These are phyloP conservation scores for Drosophila murphyi DNA, from an alignment of 1,140 invertebrate species.

Conservation along the genomic window DNA sequence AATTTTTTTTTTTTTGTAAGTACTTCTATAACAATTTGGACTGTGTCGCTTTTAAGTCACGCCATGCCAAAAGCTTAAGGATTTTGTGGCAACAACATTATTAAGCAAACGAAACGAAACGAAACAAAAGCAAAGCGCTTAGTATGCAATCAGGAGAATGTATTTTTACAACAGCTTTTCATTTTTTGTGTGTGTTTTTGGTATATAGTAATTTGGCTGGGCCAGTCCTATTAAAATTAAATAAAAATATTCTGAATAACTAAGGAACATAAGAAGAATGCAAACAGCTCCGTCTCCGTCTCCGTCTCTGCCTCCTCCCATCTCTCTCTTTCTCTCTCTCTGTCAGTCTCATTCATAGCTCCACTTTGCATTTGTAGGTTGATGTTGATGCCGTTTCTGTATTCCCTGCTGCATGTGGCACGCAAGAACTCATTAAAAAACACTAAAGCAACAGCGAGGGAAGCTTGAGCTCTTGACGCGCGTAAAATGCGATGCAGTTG, in stretches of 20 bases:
- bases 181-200: background rate
- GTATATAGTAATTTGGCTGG: constrained; percentile 14
- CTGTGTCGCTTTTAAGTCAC: constrained; percentile 32
- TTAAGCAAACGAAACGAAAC: constrained; percentile 50
- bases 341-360: background rate
- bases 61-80: constrained; percentile 47
- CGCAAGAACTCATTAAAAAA: constrained; percentile 76
- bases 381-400: constrained; percentile 20
- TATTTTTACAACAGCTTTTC: constrained; percentile 31
- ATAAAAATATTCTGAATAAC: constrained; percentile 16
- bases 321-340: background rate
- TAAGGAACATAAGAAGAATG: background rate
- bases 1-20: no score
- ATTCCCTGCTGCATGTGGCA: constrained; percentile 73
- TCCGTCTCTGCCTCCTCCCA: background rate
- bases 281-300: background rate
- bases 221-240: constrained; percentile 12
- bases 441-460: constrained; percentile 55
- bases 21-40: background rate
- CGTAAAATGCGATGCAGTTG: constrained; percentile 45
- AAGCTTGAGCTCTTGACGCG: constrained; percentile 37
- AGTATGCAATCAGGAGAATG: constrained; percentile 31
- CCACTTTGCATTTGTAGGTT: constrained; percentile 25
- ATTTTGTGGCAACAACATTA: constrained; percentile 60
- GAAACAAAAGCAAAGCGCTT: constrained; percentile 42